A percentile compares a stretch with the other conserved stretches of the same genome.
Evolutionary conservation across 2,797 vertebrate genomes (phyloP).

Genomic region (Kryptolebias ocellatus): DNA sequence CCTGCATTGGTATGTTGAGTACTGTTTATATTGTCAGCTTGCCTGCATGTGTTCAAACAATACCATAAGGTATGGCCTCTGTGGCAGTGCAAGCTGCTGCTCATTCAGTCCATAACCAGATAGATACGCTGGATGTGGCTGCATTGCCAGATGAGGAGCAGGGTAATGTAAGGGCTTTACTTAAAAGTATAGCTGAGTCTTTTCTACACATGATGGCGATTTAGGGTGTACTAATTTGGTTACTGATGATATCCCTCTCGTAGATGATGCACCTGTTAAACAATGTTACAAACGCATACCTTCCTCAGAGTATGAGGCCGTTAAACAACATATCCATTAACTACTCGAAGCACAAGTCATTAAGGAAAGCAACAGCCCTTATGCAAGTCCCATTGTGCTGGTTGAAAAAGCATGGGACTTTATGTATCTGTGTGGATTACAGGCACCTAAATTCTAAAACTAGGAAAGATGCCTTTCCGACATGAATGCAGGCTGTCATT

Average conservation of each 20-base stretch:
- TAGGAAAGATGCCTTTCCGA: background rate
- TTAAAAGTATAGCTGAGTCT: background rate
- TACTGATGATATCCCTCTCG: slow-evolving; percentile 1
- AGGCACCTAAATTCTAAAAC: too few species aligned
- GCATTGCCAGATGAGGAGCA: background rate
- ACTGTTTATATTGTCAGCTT: too few species aligned
- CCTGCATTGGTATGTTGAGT: too few species aligned
- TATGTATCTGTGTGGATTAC: too few species aligned
- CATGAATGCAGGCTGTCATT: too few species aligned
- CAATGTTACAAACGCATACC: slow-evolving; percentile 14
- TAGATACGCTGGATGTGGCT: too few species aligned
- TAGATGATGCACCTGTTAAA: background rate
- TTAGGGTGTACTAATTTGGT: slow-evolving; percentile 11
- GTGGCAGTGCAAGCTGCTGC: too few species aligned
- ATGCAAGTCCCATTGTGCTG: too few species aligned
- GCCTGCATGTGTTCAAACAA: too few species aligned
- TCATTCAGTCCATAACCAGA: too few species aligned
- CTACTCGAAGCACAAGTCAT: background rate
- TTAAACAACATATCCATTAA: slow-evolving; percentile 6
- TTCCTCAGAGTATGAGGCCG: background rate
- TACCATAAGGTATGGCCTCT: too few species aligned
- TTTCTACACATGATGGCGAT: slow-evolving; percentile 1
- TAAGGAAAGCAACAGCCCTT: too few species aligned
- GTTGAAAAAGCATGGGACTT: background rate
- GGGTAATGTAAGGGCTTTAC: background rate